A percentile compares a stretch with the other conserved stretches of the same genome.
phyloP scores from a whole-genome alignment of 2,888 invertebrate genomes.

The Cheilosia vernalis region DNA sequence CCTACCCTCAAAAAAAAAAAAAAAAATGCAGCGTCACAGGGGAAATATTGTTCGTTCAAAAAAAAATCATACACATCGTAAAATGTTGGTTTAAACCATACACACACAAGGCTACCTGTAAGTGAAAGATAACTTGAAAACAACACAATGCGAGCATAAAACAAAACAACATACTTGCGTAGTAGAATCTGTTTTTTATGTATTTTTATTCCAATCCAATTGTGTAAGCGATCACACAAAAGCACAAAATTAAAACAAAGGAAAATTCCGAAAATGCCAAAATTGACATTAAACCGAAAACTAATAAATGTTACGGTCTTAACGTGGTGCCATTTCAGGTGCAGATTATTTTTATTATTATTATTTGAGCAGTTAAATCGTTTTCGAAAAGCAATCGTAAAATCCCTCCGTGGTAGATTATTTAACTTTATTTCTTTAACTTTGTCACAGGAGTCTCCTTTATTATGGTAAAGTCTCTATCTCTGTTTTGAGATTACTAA shows the following conservation, averaged over 20 bases:
- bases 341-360: constrained; percentile 51
- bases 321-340: constrained; percentile 34
- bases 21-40: neutral
- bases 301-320: constrained; percentile 41
- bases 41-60: constrained; percentile 30
- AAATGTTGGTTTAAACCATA: constrained; percentile 20
- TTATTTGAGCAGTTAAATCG: constrained; percentile 38
- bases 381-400: constrained; percentile 44
- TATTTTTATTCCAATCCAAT: constrained; percentile 26
- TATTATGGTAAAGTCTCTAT: neutral
- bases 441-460: constrained; percentile 16
- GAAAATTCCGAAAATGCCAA: constrained; percentile 25
- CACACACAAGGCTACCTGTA: neutral
- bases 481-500: constrained; percentile 3
- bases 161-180: neutral
- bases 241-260: constrained; percentile 31
- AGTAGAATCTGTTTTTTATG: constrained; percentile 18
- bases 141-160: neutral
- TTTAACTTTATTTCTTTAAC: constrained; percentile 16
- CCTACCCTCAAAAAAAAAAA: too few relatives aligned
- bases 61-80: constrained; percentile 25
- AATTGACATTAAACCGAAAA: constrained; percentile 34
- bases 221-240: constrained; percentile 11
- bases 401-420: constrained; percentile 18
- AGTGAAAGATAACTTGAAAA: constrained; percentile 19